Conservation (phyloP, 2,113 vertebrate genomes). For the Colaptes auratus region DNA sequence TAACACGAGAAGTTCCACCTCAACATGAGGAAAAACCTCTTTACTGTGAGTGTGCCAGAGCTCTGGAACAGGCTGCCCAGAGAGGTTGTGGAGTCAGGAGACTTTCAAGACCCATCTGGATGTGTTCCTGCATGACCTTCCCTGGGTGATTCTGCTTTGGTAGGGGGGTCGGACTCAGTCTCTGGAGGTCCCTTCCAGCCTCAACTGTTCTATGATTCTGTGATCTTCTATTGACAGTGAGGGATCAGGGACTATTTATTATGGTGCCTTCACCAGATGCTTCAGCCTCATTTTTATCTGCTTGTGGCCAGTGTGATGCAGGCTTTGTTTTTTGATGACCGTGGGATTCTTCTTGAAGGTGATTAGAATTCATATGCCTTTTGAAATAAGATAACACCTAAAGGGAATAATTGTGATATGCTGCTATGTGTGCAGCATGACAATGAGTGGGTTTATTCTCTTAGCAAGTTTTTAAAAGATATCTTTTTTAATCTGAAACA, state of each 20-base stretch:
- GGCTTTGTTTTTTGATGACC: background rate
- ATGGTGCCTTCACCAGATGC: background rate
- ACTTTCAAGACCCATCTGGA: too few relatives aligned
- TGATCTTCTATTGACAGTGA: background rate
- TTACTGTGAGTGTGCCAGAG: too few relatives aligned
- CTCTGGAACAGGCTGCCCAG: too few relatives aligned
- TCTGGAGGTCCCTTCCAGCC: too few relatives aligned
- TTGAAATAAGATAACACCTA: background rate
- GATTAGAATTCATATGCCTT: background rate
- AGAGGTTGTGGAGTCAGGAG: too few relatives aligned
- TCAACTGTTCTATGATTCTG: too few relatives aligned
- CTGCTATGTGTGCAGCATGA: background rate
- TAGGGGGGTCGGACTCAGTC: too few relatives aligned
- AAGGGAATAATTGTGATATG: background rate
- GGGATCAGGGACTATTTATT: background rate
- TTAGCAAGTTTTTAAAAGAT: background rate
- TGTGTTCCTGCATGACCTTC: too few relatives aligned
- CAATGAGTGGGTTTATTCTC: constrained; percentile 7
- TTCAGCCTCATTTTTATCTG: background rate
- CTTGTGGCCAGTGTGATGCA: background rate
- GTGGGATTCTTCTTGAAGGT: background rate
- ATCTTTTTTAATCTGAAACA: background rate
- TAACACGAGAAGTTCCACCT: too few relatives aligned
- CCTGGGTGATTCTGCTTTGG: too few relatives aligned
- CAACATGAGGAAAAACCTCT: too few relatives aligned